Base-by-base conservation (phyloP, 2,888 invertebrate species). In the Lagria hirta region DNA sequence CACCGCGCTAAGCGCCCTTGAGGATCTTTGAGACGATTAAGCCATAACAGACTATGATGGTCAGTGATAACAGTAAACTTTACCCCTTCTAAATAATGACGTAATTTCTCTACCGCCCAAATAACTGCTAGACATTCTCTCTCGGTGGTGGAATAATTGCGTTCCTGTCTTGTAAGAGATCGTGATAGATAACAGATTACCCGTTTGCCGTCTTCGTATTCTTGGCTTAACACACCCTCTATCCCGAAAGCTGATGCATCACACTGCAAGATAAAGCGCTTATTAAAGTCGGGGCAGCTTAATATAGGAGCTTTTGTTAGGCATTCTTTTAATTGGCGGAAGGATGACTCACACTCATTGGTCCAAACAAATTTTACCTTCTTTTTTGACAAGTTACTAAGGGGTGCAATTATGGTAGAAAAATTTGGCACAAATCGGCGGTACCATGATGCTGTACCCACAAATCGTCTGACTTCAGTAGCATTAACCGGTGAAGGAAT, bases 201-300 rank as follows among this genome's bases (percentile, higher is more conserved):
- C n/a, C n/a, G n/a, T n/a, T n/a, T n/a, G n/a, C n/a, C n/a, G n/a
- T n/a, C n/a, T n/a, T n/a, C n/a, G n/a, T n/a, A n/a, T n/a, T n/a
- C n/a, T n/a, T n/a, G n/a, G n/a, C n/a, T n/a, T n/a, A n/a, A n/a
- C n/a, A n/a, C n/a, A n/a, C n/a, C n/a, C n/a, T n/a, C n/a, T n/a
- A n/a, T n/a, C n/a, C n/a, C n/a, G n/a, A n/a, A n/a, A n/a, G n/a
- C n/a, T n/a, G n/a, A n/a, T n/a, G n/a, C n/a, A n/a, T n/a, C n/a
- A n/a, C n/a, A n/a, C n/a, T n/a, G n/a, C n/a, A n/a, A n/a, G n/a
- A n/a, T n/a, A n/a, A n/a, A n/a, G n/a, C n/a, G n/a, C n/a, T n/a
- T n/a, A n/a, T 8, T 6, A 24, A 24, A 24, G 8, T 24, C 26
- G n/a, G 26, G 26, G 8, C 26, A 24, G 4, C 10, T 24, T 24